Evolutionary conservation across 2,797 vertebrate genomes (phyloP).

Genomic region (Coluber constrictor): DNA sequence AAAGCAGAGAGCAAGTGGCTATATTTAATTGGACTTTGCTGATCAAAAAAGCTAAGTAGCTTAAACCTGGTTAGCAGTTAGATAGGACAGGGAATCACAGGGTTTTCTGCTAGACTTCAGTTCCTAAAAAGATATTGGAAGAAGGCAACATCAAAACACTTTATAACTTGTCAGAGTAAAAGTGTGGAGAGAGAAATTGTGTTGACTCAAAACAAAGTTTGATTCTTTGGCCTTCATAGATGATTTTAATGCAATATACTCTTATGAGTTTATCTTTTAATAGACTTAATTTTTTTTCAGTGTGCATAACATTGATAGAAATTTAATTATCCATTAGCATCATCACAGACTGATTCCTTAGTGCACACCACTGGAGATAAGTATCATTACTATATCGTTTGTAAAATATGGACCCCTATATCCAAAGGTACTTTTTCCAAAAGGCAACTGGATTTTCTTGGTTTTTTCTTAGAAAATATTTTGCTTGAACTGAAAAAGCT

Average conservation of each 20-base stretch:
- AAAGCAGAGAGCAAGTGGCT: neutral
- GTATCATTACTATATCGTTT: constrained; percentile 16
- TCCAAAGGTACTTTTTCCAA: neutral
- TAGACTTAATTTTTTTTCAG: neutral
- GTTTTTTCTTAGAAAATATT: neutral
- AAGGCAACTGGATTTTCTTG: neutral
- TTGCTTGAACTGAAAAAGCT: neutral
- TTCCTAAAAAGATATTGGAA: neutral
- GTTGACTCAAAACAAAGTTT: neutral
- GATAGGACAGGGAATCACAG: neutral
- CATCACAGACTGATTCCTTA: neutral
- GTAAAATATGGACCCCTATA: neutral
- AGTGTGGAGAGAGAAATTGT: neutral
- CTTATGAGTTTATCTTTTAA: neutral
- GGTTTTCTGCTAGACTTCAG: neutral
- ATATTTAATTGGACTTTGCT: neutral
- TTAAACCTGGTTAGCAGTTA: neutral
- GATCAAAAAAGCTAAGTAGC: neutral
- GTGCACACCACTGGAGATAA: neutral
- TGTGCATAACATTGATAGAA: neutral
- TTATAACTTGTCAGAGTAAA: neutral
- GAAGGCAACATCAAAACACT: neutral
- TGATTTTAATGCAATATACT: neutral
- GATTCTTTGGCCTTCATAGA: neutral
- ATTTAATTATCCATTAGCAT: neutral